phyloP scores from a whole-genome alignment of 2,888 invertebrate species.

The Polyploca ridens region DNA sequence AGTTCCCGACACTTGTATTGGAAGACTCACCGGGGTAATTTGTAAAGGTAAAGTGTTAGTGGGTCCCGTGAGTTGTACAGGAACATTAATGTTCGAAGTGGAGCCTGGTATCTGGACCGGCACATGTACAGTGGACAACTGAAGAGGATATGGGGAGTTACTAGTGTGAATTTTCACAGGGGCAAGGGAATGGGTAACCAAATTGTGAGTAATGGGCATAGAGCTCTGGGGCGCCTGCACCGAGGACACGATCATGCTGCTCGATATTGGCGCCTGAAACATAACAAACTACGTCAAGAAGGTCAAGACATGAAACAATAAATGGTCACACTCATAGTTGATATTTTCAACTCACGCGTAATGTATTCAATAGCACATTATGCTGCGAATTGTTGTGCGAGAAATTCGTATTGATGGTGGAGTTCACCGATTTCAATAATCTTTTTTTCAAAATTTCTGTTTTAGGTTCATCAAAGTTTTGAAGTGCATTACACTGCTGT shows the following conservation, averaged over 20 bases:
- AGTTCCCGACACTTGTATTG: constrained; percentile 72
- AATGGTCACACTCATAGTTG: constrained; percentile 26
- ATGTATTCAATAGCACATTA: constrained; percentile 77
- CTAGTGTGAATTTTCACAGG: constrained; percentile 76
- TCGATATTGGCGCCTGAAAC: constrained; percentile 79
- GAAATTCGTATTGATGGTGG: constrained; percentile 58
- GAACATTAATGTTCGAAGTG: constrained; percentile 76
- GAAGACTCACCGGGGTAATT: constrained; percentile 74
- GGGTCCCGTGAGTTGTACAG: constrained; percentile 73
- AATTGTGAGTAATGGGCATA: constrained; percentile 73
- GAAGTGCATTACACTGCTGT: constrained; percentile 80
- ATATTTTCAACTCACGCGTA: constrained; percentile 70
- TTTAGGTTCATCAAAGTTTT: constrained; percentile 81
- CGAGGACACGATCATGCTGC: constrained; percentile 81
- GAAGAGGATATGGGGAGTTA: constrained; percentile 71
- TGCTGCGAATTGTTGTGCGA: constrained; percentile 68
- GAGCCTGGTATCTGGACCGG: constrained; percentile 79
- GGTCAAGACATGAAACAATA: constrained; percentile 41
- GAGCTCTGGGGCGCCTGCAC: constrained; percentile 77
- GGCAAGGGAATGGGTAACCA: constrained; percentile 76
- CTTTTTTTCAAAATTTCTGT: constrained; percentile 82
- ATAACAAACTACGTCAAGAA: constrained; percentile 58
- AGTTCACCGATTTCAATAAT: constrained; percentile 72
- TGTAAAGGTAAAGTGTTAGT: constrained; percentile 71
- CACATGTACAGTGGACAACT: constrained; percentile 77